Evolutionary conservation across 2,888 invertebrate genomes (phyloP).

Genomic region (Ellobium chinense): DNA sequence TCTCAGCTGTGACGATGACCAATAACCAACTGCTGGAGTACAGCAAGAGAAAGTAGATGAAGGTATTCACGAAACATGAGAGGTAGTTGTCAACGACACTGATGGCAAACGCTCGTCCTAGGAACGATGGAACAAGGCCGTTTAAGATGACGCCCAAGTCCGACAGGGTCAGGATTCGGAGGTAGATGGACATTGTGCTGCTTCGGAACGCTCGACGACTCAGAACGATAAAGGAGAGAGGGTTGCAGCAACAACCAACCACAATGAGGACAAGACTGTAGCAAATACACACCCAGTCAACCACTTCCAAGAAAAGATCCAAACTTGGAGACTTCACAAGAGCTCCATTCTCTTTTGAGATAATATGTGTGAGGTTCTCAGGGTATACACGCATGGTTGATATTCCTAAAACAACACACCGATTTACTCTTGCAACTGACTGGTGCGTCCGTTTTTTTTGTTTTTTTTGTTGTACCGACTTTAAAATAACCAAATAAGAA

Average conservation of each 20-base stretch:
- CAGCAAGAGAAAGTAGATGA: neutral
- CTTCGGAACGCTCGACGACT: neutral
- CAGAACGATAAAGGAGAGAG: neutral
- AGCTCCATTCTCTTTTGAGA: neutral
- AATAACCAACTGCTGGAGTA: slow-evolving; percentile 1
- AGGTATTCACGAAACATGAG: neutral
- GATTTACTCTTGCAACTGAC: too few relatives aligned
- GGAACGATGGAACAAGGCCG: neutral
- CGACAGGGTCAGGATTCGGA: neutral
- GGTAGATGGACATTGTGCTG: neutral
- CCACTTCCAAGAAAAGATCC: neutral
- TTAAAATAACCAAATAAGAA: too few relatives aligned
- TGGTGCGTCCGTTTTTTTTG: too few relatives aligned
- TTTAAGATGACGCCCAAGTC: neutral
- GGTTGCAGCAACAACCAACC: neutral
- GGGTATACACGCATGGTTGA: too few relatives aligned
- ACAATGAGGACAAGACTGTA: neutral
- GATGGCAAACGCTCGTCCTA: neutral
- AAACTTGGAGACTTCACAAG: neutral
- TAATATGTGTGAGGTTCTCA: too few relatives aligned
- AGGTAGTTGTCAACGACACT: neutral
- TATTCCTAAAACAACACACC: too few relatives aligned
- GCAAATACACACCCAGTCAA: neutral
- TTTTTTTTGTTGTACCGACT: too few relatives aligned
- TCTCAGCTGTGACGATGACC: neutral